Conservation (phyloP, 2,113 vertebrate species). For the Bufo bufo region DNA sequence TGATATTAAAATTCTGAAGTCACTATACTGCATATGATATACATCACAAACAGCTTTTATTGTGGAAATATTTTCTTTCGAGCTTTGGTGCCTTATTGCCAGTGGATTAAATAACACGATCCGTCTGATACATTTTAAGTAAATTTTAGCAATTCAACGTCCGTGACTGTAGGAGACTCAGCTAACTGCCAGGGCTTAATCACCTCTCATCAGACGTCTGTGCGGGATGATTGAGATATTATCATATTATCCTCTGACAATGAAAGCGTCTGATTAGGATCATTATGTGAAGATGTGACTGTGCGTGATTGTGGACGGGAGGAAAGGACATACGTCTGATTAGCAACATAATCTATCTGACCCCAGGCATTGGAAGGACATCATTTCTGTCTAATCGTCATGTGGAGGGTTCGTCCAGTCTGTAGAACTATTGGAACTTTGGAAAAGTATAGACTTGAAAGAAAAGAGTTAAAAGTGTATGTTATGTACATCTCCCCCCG, state of each 20-base stretch:
- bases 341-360: not conserved
- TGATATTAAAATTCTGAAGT: no score
- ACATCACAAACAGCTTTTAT: no score
- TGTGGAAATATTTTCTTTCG: no score
- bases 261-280: conserved; percentile 38
- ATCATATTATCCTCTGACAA: conserved; percentile 28
- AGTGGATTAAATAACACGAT: no score
- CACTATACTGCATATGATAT: no score
- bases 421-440: not conserved
- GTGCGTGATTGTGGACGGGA: conserved; percentile 23
- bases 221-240: not conserved
- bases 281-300: conserved; percentile 37
- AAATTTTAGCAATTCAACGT: not conserved
- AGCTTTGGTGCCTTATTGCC: no score
- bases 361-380: not conserved
- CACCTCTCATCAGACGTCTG: conserved; percentile 29
- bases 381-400: conserved; percentile 7
- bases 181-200: not conserved
- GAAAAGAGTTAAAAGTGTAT: no score
- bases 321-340: conserved; percentile 16
- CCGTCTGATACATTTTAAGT: not conserved
- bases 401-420: not conserved
- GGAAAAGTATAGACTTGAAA: no score
- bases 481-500: no score
- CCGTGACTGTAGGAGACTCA: not conserved